Base-by-base conservation (phyloP, 2,797 vertebrate species). In the Alauda arvensis region DNA sequence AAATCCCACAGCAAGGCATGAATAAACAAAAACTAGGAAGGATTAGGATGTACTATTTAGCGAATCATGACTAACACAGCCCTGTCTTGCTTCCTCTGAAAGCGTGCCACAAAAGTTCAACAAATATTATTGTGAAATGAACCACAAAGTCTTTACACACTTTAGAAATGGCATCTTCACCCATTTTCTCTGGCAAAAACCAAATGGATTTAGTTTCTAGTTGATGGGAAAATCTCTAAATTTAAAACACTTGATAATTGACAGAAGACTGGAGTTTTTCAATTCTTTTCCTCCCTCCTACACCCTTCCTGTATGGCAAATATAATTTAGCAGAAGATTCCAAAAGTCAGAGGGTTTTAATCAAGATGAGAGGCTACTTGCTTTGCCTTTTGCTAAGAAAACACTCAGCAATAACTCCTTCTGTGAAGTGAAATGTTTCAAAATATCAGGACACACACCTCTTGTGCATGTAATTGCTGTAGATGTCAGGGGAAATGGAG, bases 1-100 rank as follows among this genome's bases (percentile, higher is more conserved):
- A 96, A 97, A 96, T 96, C 96, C 92, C 78, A 94, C 86, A 94
- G 92, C 84, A 95, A 95, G 89, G 93, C 94, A 95, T 56, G 86
- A 93, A 95, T 96, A 97, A 97, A 97, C 96, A 97, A 94, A 95
- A 96, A 95, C 90, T 79, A 93, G 94, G 91, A 75, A 51, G 94
- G 96, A 97, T 97, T 97, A 97, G 80, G 89, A 92, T 7, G 76
- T 91, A 84, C 90, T 95, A 90, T 95, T 97, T 96, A 95, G 94
- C 45, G 67, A 96, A 95, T 96, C 92, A 95, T 93, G 84, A 95
- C 95, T 97, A 96, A 97, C 90, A 75, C 85, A 95, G 92, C 55
- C 83, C 84, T 5, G 20, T 96, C 87, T 94, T 92, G 86, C 88
- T 95, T 92, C 91, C 86, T 94, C 93, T 96, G 95, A 97, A 95